phyloP scores from a whole-genome alignment of 2,888 invertebrate species.

The Monochamus alternatus region DNA sequence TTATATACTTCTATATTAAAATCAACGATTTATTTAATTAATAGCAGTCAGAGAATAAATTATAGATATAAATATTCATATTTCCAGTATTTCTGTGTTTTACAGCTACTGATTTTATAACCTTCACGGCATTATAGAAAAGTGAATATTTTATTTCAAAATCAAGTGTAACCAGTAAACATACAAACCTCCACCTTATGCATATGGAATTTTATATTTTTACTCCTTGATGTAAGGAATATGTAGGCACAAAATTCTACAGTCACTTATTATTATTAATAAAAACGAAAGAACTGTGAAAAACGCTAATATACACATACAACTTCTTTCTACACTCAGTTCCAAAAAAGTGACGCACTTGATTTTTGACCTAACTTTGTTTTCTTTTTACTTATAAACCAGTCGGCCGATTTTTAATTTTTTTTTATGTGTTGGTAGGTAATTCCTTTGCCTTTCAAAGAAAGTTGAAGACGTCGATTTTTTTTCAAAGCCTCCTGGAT shows the following conservation, averaged over 20 bases:
- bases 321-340: no score
- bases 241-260: not conserved
- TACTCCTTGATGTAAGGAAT: not conserved
- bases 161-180: conserved; percentile 2
- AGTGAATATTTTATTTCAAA: conserved; percentile 8
- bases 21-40: conserved; percentile 29
- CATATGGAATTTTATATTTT: not conserved
- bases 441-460: no score
- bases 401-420: no score
- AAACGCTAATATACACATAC: no score
- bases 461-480: no score
- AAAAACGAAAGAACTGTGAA: no score
- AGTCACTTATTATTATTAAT: no score
- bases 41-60: conserved; percentile 25
- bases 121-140: conserved; percentile 33
- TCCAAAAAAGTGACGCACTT: no score
- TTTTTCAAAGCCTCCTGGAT: no score
- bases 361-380: no score
- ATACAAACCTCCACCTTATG: conserved; percentile 4
- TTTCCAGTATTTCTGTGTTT: conserved; percentile 25
- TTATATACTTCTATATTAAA: conserved; percentile 3
- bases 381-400: no score
- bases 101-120: conserved; percentile 37
- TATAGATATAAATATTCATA: conserved; percentile 37
- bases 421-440: no score